A percentile compares a stretch with the other conserved stretches of the same genome.
phyloP scores from a whole-genome alignment of 2,797 vertebrate genomes.

The Synaphobranchus kaupii region DNA sequence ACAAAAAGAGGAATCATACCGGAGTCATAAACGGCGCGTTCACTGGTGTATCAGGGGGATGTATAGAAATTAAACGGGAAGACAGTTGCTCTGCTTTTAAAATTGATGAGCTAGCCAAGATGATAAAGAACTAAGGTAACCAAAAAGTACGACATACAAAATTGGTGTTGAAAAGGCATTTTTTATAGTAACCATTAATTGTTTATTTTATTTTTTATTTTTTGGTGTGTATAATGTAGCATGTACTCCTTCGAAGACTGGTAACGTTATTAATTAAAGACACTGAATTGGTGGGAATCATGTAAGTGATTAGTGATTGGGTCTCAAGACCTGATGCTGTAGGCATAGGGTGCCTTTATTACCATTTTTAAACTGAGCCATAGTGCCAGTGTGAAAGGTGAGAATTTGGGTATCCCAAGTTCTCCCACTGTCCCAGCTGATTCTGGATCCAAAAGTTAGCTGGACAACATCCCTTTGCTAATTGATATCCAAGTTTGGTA shows the following conservation, averaged over 20 bases:
- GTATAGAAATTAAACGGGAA: background rate
- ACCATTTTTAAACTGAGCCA: background rate
- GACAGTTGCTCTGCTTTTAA: background rate
- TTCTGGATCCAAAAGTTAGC: background rate
- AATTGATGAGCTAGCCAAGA: background rate
- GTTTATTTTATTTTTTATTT: background rate
- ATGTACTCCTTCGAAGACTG: background rate
- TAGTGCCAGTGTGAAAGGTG: background rate
- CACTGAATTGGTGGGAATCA: background rate
- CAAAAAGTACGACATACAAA: background rate
- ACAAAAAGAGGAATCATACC: background rate
- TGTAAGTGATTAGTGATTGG: background rate
- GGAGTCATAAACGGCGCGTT: background rate
- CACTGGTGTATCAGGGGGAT: background rate
- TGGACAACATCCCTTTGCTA: background rate
- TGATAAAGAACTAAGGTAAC: slow-evolving; percentile 13
- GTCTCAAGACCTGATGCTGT: background rate
- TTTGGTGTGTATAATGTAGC: background rate
- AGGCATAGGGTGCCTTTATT: background rate
- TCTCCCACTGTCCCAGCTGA: background rate
- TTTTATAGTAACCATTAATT: background rate
- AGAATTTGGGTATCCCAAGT: background rate
- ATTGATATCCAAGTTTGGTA: background rate
- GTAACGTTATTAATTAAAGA: background rate
- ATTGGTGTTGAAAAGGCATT: background rate